These are phyloP conservation scores for Empidonax traillii DNA, from an alignment of 2,113 vertebrate genomes.

Conservation along the genomic window DNA sequence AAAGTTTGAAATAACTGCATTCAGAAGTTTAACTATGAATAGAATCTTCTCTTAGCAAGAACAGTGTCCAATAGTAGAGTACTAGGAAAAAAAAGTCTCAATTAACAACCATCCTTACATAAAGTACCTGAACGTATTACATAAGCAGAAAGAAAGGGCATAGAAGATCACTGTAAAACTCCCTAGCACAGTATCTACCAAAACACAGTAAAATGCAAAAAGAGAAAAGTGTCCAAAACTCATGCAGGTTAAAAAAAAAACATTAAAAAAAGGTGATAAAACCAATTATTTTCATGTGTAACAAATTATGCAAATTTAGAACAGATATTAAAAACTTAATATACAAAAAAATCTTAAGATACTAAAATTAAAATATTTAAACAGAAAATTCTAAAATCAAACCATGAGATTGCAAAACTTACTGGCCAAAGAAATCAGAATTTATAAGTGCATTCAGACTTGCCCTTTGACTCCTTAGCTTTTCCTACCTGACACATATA, in stretches of 20 bases:
- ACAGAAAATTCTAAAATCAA: background rate
- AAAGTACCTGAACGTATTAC: background rate
- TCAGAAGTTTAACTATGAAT: background rate
- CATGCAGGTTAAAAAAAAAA: background rate
- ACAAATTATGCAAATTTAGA: background rate
- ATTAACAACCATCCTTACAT: slow-evolving; percentile 37
- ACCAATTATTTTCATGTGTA: background rate
- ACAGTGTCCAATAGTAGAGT: background rate
- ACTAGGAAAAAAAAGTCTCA: background rate
- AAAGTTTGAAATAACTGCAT: background rate
- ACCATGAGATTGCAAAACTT: background rate
- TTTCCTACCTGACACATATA: background rate
- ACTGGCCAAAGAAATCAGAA: background rate
- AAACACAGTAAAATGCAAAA: background rate
- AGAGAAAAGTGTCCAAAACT: background rate
- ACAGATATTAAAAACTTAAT: background rate
- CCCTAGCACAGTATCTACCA: background rate
- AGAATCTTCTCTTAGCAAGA: background rate
- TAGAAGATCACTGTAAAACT: background rate
- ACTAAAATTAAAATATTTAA: background rate
- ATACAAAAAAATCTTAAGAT: background rate
- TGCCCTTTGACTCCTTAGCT: background rate
- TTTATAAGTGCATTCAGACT: background rate
- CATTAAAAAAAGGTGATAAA: background rate
- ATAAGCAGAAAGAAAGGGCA: background rate